Evolutionary conservation across 1,140 invertebrate species (phyloP), one percentile per base, ranked within the genome.

Genomic region (Drosophila repletoides): DNA sequence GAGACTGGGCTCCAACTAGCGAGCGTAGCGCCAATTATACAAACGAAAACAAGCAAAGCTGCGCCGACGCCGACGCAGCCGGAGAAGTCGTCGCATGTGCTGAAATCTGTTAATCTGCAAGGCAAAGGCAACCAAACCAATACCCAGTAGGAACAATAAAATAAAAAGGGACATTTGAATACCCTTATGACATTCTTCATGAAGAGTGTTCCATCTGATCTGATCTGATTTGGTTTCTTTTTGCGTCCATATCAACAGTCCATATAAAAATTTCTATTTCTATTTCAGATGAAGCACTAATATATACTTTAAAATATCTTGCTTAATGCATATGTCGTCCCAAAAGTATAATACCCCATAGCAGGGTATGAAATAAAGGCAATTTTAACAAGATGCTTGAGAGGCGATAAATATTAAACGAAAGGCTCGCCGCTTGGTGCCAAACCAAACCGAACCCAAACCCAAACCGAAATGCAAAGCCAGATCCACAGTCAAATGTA

Each of bases 11-110:
- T 31, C 45, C 29, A 12, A 51, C 48, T 51, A 24, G 29, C 24
- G 66, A 69, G 58, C 43, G 63, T 68, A 76, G 77, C 77, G 73
- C 74, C 79, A 83, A 83, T 84, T 84, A 83, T 49, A 84, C 74
- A 77, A 71, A 76, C 45, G 40, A 38, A 48, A 49, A 28, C 29
- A 33, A 58, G 45, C 29, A 43, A 41, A 36, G 34, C 46, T 15
- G 17, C 22, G 14, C 52, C 19, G 28, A 41, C 24, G 59, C 46
- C 38, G 36, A 21, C 36, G 52, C 29, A 29, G 43, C 6, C 5
- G n/a, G n/a, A n/a, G n/a, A n/a, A n/a, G n/a, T n/a, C n/a, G 7
- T 26, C 40, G 7, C 14, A 59, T 66, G 61, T 49, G 64, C 49
- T 56, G 61, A 80, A 81, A 80, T 81, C 76, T 76, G 63, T 48